phyloP scores from a whole-genome alignment of 2,113 vertebrate genomes.

The Papio anubis region DNA sequence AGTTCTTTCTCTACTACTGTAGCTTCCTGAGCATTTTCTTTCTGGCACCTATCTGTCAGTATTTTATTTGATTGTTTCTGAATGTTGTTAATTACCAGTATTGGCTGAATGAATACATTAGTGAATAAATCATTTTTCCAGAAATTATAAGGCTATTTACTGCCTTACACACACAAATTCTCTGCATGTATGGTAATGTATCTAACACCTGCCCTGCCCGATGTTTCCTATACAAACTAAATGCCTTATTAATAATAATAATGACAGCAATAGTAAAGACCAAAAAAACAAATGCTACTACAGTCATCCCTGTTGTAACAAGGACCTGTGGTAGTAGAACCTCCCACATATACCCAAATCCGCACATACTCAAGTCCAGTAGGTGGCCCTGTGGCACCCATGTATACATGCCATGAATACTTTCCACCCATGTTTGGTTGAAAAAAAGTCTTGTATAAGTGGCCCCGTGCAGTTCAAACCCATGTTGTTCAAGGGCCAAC shows the following conservation, averaged over 20 bases:
- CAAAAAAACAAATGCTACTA: not conserved
- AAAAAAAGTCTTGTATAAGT: not conserved
- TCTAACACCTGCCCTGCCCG: not conserved
- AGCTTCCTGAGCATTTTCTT: not conserved
- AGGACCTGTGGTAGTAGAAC: no score
- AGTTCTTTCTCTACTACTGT: not conserved
- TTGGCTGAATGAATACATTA: not conserved
- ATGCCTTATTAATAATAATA: not conserved
- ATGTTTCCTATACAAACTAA: not conserved
- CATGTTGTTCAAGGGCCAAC: not conserved
- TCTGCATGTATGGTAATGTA: not conserved
- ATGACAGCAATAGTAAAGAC: not conserved
- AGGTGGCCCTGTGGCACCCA: no score
- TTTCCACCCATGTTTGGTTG: not conserved
- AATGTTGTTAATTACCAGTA: not conserved
- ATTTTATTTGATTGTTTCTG: not conserved
- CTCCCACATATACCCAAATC: no score
- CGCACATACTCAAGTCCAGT: no score
- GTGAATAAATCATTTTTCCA: not conserved
- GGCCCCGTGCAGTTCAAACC: not conserved
- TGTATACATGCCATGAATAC: not conserved
- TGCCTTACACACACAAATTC: not conserved
- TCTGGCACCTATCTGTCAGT: not conserved
- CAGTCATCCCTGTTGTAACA: no score
- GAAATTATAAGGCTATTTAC: not conserved